Evolutionary conservation across 2,888 invertebrate genomes (phyloP), one percentile per base, ranked within the genome.

Genomic region (Eueremaeus valkanovi): DNA sequence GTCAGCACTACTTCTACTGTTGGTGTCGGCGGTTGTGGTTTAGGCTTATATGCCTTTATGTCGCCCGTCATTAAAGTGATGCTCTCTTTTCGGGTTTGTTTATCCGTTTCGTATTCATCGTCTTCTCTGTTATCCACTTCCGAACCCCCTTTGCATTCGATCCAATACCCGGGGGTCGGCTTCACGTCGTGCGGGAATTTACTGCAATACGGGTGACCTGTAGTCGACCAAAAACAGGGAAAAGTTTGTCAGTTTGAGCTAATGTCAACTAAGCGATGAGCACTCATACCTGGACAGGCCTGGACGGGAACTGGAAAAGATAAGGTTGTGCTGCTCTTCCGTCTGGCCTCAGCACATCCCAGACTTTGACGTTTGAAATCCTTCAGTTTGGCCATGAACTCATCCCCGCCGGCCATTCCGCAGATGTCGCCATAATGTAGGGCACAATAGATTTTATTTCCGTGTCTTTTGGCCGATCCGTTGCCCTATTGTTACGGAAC

Each of bases 361-460:
- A 95, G 87, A 81, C 93, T 93, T 87, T 95, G 94, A 81, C 94
- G 93, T 87, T 95, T 95, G 88, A 95, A 95, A 87, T 93, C 91
- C 83, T 94, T 90, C 84, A 95, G 88, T 87, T 95, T 94, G 87
- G 94, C 93, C 93, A 95, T 93, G 87, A 94, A 95, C 88, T 95
- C 94, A 90, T 94, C 94, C 9, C 77, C 74, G 6, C 79, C 79
- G 49, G 78, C 78, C 92, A 94, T 93, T 84, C 94, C 92, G 85
- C 93, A 92, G 81, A 94, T 93, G 91, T 95, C 95, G 83, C 93
- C 93, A 85, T 94, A 95, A 87, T 95, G 95, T 85, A 95, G 88
- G 86, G 94, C 93, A 89, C 95, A 95, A 85, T 94, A 90, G 85
- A 95, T 93, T 84, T 93, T 93, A 87, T 94, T 94, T 86, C 90